Evolutionary conservation across 1,140 invertebrate species (phyloP), one percentile per base, ranked within the genome.

Genomic region (Muscidifurax raptorellus): DNA sequence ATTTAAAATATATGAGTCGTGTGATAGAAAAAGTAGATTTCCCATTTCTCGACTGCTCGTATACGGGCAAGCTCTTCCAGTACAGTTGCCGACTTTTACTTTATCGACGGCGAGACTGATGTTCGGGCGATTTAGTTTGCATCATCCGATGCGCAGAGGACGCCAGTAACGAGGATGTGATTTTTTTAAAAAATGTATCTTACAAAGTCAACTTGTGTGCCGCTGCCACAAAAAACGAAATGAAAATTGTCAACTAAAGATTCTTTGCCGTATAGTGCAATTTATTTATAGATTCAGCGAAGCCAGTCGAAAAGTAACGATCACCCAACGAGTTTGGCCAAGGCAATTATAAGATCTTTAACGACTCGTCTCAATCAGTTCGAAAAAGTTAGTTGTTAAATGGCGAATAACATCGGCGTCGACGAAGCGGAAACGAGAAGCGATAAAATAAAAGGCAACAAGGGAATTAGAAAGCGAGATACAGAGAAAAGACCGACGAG

Each of bases 401-500:
- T 69, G 64, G 66, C 28, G 32, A 69, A 44, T 69, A 44, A 80
- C n/a, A 44, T 36, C n/a, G 15, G 52, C 52, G 78, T 59, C 18
- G 40, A 59, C 25, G 67, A 59, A 28, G 12, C 22, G n/a, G 44
- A 64, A 75, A 10, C 18, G 40, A 22, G n/a, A 40, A 32, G 71
- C 40, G 44, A 25, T 40, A 40, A 81, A 52, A 64, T 66, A 32
- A 72, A 36, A 80, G 28, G 40, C 22, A 7, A 44, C 12, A 66
- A 71, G 30, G 40, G 36, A 78, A 74, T 85, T 67, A 83, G 87
- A 83, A 85, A 86, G 76, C 75, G 52, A 64, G 67, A 85, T 36
- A 36, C 76, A 44, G 25, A 74, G 44, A 32, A 79, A 44, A 82
- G 59, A 13, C 18, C 72, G 44, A 71, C 27, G 13, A 72, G 40